Percentiles rank a stretch among this genome's conserved stretches.
phyloP scores from a whole-genome alignment of 2,888 invertebrate genomes.

The Cryptocheilus praepositus region DNA sequence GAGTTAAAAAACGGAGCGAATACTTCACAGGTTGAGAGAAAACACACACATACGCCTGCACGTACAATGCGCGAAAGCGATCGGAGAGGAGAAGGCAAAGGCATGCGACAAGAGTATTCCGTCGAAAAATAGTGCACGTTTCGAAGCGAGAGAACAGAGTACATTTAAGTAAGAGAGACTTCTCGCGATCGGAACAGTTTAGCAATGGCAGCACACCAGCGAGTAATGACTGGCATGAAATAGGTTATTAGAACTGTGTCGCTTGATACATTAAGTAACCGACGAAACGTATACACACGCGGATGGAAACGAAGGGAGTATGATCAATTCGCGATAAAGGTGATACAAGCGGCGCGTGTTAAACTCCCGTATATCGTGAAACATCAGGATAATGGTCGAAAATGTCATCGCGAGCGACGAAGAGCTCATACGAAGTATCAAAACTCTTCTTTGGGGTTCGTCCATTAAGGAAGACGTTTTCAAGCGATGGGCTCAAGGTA shows the following conservation, averaged over 20 bases:
- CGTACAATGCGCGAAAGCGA: too few relatives aligned
- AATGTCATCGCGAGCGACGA: slow-evolving; percentile 75
- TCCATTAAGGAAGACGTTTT: slow-evolving; percentile 91
- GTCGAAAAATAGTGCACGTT: too few relatives aligned
- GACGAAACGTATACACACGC: slow-evolving; percentile 8
- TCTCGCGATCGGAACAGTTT: slow-evolving; percentile 11
- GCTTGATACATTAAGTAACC: slow-evolving; percentile 16
- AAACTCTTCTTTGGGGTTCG: slow-evolving; percentile 89
- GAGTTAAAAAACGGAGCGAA: too few relatives aligned
- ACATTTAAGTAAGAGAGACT: too few relatives aligned
- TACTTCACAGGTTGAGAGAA: too few relatives aligned
- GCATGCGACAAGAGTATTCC: too few relatives aligned
- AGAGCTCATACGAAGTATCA: slow-evolving; percentile 84
- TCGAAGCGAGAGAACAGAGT: too few relatives aligned
- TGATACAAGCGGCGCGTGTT: slow-evolving; percentile 46
- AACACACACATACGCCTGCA: too few relatives aligned
- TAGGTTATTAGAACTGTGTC: slow-evolving; percentile 59
- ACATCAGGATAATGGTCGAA: slow-evolving; percentile 74
- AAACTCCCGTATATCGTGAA: slow-evolving; percentile 42
- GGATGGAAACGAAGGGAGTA: slow-evolving; percentile 23
- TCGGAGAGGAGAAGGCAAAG: too few relatives aligned
- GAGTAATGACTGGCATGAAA: slow-evolving; percentile 51
- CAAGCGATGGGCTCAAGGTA: slow-evolving; percentile 93
- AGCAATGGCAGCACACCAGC: slow-evolving; percentile 62
- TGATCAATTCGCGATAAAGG: slow-evolving; percentile 39